Percentiles rank a stretch among this genome's conserved stretches.
These are phyloP conservation scores for Trididemnum clinides DNA, from an alignment of 23 tunicate species.

Conservation along the genomic window DNA sequence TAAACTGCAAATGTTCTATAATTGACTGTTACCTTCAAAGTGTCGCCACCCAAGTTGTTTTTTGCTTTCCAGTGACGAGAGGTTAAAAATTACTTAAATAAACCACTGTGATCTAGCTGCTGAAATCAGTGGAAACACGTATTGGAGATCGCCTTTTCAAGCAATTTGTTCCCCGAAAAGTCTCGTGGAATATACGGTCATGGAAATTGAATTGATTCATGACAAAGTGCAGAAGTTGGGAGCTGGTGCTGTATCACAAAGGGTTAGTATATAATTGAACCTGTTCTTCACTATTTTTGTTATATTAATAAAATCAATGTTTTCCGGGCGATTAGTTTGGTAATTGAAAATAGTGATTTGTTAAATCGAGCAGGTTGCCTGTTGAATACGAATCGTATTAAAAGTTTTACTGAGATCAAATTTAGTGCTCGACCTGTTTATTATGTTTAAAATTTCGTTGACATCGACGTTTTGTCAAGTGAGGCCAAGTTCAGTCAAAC, in stretches of 20 bases:
- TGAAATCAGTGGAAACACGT: constrained; percentile 69
- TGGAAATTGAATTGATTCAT: constrained; percentile 79
- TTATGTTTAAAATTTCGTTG: no score
- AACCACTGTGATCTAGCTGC: constrained; percentile 49
- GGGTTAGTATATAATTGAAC: constrained; percentile 32
- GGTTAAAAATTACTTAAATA: neutral
- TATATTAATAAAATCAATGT: no score
- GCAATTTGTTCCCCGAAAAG: constrained; percentile 61
- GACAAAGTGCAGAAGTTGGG: constrained; percentile 56
- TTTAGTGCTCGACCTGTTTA: no score
- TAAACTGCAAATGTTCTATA: neutral
- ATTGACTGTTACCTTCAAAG: neutral
- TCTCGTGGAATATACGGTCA: constrained; percentile 71
- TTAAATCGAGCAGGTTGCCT: no score
- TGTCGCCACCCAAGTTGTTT: neutral
- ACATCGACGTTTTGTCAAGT: no score
- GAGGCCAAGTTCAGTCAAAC: no score
- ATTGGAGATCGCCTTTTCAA: constrained; percentile 78
- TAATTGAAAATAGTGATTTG: no score
- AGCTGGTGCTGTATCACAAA: constrained; percentile 66
- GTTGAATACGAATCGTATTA: no score
- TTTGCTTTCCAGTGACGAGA: neutral
- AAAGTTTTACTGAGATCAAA: no score
- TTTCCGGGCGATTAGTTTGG: no score
- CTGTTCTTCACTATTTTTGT: no score